Percentiles rank a stretch among this genome's conserved stretches.
These are phyloP conservation scores for Vulpes lagopus DNA, from an alignment of 2,113 vertebrate genomes.

Conservation along the genomic window DNA sequence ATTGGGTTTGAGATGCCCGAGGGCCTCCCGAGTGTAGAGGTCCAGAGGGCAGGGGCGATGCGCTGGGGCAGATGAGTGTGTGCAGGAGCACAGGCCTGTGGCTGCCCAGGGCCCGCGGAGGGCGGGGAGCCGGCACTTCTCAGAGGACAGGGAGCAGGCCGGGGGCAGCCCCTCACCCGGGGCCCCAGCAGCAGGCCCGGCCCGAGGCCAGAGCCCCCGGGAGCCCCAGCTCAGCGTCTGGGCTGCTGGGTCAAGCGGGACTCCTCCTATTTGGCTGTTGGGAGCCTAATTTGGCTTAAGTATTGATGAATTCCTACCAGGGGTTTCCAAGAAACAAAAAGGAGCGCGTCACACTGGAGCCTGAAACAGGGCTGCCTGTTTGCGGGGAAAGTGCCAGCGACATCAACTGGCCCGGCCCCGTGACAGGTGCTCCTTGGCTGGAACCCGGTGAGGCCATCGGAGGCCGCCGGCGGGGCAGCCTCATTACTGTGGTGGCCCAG, in stretches of 20 bases:
- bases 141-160: background rate
- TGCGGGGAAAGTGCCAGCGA: background rate
- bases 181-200: fast-evolving
- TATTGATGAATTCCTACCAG: background rate
- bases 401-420: background rate
- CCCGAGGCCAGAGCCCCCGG: background rate
- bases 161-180: background rate
- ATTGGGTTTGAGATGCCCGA: background rate
- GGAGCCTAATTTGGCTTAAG: background rate
- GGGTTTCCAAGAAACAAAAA: background rate
- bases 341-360: background rate
- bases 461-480: constrained; percentile 6
- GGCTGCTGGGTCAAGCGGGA: background rate
- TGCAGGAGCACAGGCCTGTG: fast-evolving
- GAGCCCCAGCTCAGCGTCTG: background rate
- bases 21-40: background rate
- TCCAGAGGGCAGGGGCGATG: background rate
- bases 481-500: background rate
- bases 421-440: background rate
- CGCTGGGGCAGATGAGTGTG: fast-evolving
- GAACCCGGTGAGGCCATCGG: background rate
- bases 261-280: background rate
- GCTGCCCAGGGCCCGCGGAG: background rate
- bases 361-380: background rate
- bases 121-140: background rate